Base-by-base conservation (phyloP, 2,797 vertebrate species). In the Eupleurogrammus muticus region DNA sequence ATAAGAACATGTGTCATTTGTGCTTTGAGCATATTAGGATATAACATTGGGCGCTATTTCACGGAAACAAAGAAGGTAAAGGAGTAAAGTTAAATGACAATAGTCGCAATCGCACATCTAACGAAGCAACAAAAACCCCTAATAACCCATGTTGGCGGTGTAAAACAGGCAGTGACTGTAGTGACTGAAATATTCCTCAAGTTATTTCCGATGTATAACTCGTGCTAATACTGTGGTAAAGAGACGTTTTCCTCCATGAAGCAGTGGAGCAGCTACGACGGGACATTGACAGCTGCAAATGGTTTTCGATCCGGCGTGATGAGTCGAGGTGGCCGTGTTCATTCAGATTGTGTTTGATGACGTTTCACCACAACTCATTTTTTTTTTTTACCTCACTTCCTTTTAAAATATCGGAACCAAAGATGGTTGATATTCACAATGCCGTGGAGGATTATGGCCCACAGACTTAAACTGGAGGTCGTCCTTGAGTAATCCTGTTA, bases 131-230 rank as follows among this genome's bases (percentile, higher is more conserved):
- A 48, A 28, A 59, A 58, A 16, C 20, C 28, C 0, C 61, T 74
- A 16, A 46, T 74, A 16, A 46, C 17, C 5, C 11, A 61, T 23
- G 23, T 51, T 0, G 35, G 52, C 12, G 36, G n/a, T 5, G 9
- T 55, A 4, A 55, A 59, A 4, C 34, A 63, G 46, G 48, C 20
- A 0, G 61, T 66, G 51, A 62, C 56, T 2, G 20, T 17, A 0
- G 38, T 32, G 50, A 50, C 36, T 32, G 28, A 48, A 46, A 59
- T 0, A 0, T 16, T 60, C 8, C 66, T 70, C 20, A 21, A 1
- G 24, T 13, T 19, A 9, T 59, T 56, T 16, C 12, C 3, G 28
- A 38, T 36, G 58, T 77, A 42, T 73, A 87, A 6, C 56, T 78
- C 8, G 24, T 58, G 51, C 55, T 1, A 42, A 63, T 11, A 61